Base-by-base conservation (phyloP, 2,888 invertebrate species). In the Chrysomela aeneicollis region DNA sequence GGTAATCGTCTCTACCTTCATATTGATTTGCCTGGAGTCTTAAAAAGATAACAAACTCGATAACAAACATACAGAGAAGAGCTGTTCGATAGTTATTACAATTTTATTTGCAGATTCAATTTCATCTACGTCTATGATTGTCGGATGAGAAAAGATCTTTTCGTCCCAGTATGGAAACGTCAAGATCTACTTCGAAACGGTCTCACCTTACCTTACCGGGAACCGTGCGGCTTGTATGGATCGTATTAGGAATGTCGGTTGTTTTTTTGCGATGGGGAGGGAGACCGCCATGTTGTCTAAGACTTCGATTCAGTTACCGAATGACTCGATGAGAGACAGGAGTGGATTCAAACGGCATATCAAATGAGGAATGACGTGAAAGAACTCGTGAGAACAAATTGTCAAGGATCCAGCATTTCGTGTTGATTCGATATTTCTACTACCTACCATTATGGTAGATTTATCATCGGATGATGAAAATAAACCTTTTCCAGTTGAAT, bases 191-290 rank as follows among this genome's bases (percentile, higher is more conserved):
- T 69, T 50, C 52, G 42, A 42, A 42, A 42, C 15, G n/a, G 42
- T 42, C 64, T 66, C 19, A 32, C 55, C 60, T 73, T 69, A 66
- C 74, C 74, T 71, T 76, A 73, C 72, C 66, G 70, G 71, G 73
- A 69, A 73, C 71, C 70, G 72, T 69, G n/a, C n/a, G 37, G 49
- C 61, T 55, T 60, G 61, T 61, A 50, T 53, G 42, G 52, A 60
- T 67, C 65, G 59, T 61, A 61, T 61, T 61, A 59, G 54, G 64
- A 61, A 52, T 58, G 62, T 57, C 61, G 51, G 37, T 47, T 62
- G 53, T 59, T 61, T 64, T 64, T 57, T 62, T 55, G 32, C 19
- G 15, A 15, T 42, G 15, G 2, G n/a, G 4, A 6, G 2, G n/a
- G 4, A 53, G 63, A 50, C 32, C 59, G 37, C 17, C 42, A 21